Evolutionary conservation across 1,140 invertebrate species (phyloP), one percentile per base, ranked within the genome.

Genomic region (Cylas formicarius): DNA sequence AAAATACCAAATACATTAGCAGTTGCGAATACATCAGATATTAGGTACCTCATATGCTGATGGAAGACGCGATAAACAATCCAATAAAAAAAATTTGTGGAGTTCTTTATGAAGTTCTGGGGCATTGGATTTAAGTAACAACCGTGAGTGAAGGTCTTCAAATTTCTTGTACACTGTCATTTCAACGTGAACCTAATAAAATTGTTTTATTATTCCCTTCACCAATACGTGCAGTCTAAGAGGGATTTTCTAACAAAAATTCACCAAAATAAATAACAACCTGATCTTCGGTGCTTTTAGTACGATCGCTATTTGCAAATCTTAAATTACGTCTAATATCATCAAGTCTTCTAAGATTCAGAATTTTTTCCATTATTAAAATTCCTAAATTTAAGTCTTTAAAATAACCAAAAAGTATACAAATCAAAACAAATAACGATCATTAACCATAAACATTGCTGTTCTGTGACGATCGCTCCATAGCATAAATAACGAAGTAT

Each of bases 71-170:
- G 66, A 70, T 18, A 94, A 62, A 53, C 78, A 82, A 55, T 75
- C 74, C 57, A 80, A 80, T 37, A 93, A 69, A 63, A 82, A 83
- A 41, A 70, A 59, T 39, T 74, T 69, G 58, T 91, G 88, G 49
- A 72, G 68, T 29, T 76, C 66, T 62, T 75, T 74, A 19, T 75
- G 63, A 7, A 92, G 67, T 48, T 76, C 61, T 6, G 83, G 82
- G 32, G 77, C 52, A 42, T 64, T 67, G 31, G 27, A 26, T 39
- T 50, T 53, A 4, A 56, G 33, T 34, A 49, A 51, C 33, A 50
- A 41, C 14, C 22, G 23, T 39, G 42, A 21, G 22, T 55, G 53
- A 17, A 58, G 40, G 10, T 48, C 48, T 19, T 46, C 38, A 13
- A 37, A 57, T 40, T 56, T 57, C 22, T 50, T 53, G 14, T 52